Evolutionary conservation across 2,888 invertebrate genomes (phyloP).

Genomic region (Lycaena phlaeas): DNA sequence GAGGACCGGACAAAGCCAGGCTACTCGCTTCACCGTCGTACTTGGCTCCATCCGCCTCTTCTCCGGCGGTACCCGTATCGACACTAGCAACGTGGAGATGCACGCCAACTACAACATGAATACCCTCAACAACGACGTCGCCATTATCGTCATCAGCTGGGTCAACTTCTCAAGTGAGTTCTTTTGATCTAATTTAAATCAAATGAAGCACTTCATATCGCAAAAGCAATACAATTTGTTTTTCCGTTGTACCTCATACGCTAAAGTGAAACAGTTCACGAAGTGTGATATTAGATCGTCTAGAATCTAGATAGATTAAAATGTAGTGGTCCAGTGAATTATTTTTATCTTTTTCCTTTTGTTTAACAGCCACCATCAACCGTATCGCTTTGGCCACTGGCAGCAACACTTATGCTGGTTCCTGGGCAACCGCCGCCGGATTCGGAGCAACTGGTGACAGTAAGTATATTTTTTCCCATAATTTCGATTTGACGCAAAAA

Average conservation of each 20-base stretch:
- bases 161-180: constrained; percentile 12
- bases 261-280: no score
- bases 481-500: not conserved
- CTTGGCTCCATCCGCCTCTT: constrained; percentile 22
- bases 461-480: constrained; percentile 11
- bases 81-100: constrained; percentile 22
- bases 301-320: not conserved
- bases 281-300: no score
- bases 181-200: no score
- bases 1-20: constrained; percentile 21
- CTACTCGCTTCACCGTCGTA: constrained; percentile 22
- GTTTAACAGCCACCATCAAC: constrained; percentile 20
- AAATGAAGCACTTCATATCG: not conserved
- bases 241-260: not conserved
- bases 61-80: constrained; percentile 23
- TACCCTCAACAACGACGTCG: constrained; percentile 27
- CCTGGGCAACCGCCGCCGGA: constrained; percentile 24
- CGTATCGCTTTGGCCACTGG: constrained; percentile 21
- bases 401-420: constrained; percentile 20
- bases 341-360: not conserved
- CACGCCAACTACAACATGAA: constrained; percentile 25
- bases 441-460: constrained; percentile 24
- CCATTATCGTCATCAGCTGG: constrained; percentile 21
- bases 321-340: not conserved
- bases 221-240: not conserved